Percentiles rank a stretch among this genome's conserved stretches.
These are phyloP conservation scores for Leptopilina syphax DNA, from an alignment of 2,888 invertebrate species.

Conservation along the genomic window DNA sequence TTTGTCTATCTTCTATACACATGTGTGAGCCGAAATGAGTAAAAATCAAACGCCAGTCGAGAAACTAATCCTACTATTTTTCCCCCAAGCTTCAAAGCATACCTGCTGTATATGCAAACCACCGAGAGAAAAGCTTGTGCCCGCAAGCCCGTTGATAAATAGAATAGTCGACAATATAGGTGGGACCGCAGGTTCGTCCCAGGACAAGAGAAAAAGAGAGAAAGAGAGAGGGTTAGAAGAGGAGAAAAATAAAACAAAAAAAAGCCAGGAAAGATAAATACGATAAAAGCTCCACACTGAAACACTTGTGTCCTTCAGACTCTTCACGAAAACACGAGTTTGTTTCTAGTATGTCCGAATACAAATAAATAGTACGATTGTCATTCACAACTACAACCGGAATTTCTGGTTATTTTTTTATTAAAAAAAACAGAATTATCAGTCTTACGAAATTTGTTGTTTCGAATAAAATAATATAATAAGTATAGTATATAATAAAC, in stretches of 20 bases:
- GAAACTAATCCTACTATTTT: slow-evolving; percentile 53
- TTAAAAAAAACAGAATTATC: no score
- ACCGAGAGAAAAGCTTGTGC: slow-evolving; percentile 23
- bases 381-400: no score
- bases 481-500: no score
- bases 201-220: slow-evolving; percentile 9
- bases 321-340: neutral
- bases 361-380: no score
- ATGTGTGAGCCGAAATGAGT: slow-evolving; percentile 22
- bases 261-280: slow-evolving; percentile 44
- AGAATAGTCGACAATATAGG: slow-evolving; percentile 37
- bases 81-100: slow-evolving; percentile 39
- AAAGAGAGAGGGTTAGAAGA: no score
- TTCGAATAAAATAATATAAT: no score
- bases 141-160: slow-evolving; percentile 39
- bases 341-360: no score
- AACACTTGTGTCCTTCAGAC: slow-evolving; percentile 12
- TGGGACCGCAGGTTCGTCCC: slow-evolving; percentile 5
- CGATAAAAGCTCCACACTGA: slow-evolving; percentile 40
- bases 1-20: neutral
- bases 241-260: slow-evolving; percentile 39
- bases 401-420: no score
- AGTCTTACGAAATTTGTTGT: no score
- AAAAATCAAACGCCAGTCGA: slow-evolving; percentile 47
- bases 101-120: slow-evolving; percentile 34